Conservation (phyloP, 2,797 vertebrate genomes). For the Lithobates pipiens region DNA sequence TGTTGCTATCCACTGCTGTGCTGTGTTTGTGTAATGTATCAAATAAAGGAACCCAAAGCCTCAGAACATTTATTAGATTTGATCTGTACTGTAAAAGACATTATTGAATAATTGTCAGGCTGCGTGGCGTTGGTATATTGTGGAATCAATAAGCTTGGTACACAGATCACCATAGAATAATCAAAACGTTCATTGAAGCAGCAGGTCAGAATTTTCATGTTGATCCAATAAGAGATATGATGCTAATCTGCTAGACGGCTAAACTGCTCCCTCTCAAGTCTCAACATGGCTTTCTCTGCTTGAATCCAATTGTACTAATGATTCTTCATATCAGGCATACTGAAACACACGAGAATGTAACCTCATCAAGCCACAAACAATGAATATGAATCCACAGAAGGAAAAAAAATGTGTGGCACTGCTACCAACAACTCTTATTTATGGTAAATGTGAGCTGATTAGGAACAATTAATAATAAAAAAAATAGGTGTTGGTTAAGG, state of each 20-base stretch:
- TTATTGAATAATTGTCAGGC: constrained; percentile 60
- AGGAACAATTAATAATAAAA: not conserved
- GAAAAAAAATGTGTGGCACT: not conserved
- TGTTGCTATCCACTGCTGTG: constrained; percentile 9
- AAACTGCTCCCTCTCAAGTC: constrained; percentile 21
- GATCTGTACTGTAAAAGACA: constrained; percentile 44
- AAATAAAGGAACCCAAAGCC: constrained; percentile 41
- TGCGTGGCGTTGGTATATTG: constrained; percentile 49
- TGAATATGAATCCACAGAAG: not conserved
- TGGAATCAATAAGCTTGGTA: constrained; percentile 49
- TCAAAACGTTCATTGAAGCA: constrained; percentile 45
- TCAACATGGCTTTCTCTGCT: constrained; percentile 40
- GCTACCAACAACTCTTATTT: not conserved
- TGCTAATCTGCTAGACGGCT: constrained; percentile 46
- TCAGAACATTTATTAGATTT: constrained; percentile 53
- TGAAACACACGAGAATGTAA: constrained; percentile 18
- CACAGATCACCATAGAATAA: constrained; percentile 52
- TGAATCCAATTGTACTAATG: constrained; percentile 45
- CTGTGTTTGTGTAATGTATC: constrained; percentile 26
- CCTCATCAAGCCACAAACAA: constrained; percentile 2
- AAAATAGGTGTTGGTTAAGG: too few species aligned
- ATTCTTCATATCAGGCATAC: constrained; percentile 33
- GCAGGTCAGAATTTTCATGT: constrained; percentile 58
- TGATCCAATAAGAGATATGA: constrained; percentile 58
- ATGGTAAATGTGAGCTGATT: not conserved